Base-by-base conservation (phyloP, 2,113 vertebrate species). In the Girardinichthys multiradiatus region DNA sequence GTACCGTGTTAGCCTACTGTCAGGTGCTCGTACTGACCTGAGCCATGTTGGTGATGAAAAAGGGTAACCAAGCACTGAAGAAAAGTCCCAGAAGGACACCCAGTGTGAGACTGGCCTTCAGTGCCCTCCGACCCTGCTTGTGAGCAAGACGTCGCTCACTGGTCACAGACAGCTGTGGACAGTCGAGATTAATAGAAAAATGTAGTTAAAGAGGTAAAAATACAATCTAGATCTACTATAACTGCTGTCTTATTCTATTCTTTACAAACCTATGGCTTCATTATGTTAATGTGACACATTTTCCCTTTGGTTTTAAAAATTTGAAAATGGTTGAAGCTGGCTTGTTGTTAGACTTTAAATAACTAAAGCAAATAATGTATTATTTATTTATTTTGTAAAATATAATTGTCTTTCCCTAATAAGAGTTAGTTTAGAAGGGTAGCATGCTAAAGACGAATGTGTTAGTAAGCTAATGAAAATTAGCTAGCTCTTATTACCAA, bases 31-130 rank as follows among this genome's bases (percentile, higher is more conserved):
- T 8, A 90, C 90, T 95, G 86, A 98, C 98, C 96, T 99, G 96
- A 0, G 92, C 95, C 91, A 99, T 91, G 33, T 96, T 99, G 90
- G 96, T 95, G 87, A 98, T 79, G 3, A 99, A 99, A 92, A 99
- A 99, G 3, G 98, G 98, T 1, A 99, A 87, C 98, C 97, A 99
- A 8, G 97, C 95, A 48, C 96, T 95, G 5, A 98, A 98, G 92
- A 99, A 98, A 91, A 98, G 96, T 73, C 98, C 97, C 89, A 99
- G 89, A 27, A 99, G 94, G 77, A 99, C 92, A 51, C 98, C 97
- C 85, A 99, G 92, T 0, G 98, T 99, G 89, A 99, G 94, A 35
- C 97, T 99, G 90, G 98, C 98, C 90, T 99, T 99, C 79, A 98
- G 88, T 0, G 97, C 97, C 87, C 95, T 95, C 73, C 94, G 95